Evolutionary conservation across 2,113 vertebrate genomes (phyloP), one percentile per base, ranked within the genome.

Genomic region (Euleptes europaea): DNA sequence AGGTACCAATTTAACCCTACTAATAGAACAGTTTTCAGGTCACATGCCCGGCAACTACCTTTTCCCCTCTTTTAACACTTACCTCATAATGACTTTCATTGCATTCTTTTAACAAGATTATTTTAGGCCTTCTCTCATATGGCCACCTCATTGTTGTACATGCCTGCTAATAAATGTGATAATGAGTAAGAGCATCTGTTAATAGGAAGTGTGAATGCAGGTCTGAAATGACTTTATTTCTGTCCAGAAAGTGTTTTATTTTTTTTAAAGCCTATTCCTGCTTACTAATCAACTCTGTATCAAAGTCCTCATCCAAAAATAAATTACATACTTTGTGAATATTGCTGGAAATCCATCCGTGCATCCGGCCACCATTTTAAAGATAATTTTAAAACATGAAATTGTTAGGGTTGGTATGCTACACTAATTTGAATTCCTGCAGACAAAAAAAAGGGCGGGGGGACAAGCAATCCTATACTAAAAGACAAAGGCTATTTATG

Each of bases 111-210:
- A 75, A 78, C 79, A 82, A 89, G 54, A 83, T 89, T 94, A 94
- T 95, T 96, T 96, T 94, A 90, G 92, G 91, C 90, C 54, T 91
- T 91, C 40, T 44, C 82, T 93, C 19, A 28, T 28, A 0, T 83
- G 92, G 89, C 90, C 94, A 94, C 93, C 91, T 95, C 92, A 94
- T 93, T 95, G 95, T 93, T 96, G 95, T 92, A 94, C 92, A 93
- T 94, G 88, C 80, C 89, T 92, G 91, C 91, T 93, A 93, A 96
- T 94, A 94, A 95, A 95, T 93, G 95, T 94, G 96, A 93, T 95
- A 95, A 95, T 96, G 95, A 96, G 88, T 93, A 95, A 96, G 94
- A 93, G 88, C 93, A 95, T 94, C 95, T 95, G 94, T 95, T 96
- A 92, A 78, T 86, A 91, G 94, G 94, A 95, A 42, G 85, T 95